These are phyloP conservation scores for Margarornis squamiger DNA, from an alignment of 2,797 vertebrate genomes.

Conservation along the genomic window DNA sequence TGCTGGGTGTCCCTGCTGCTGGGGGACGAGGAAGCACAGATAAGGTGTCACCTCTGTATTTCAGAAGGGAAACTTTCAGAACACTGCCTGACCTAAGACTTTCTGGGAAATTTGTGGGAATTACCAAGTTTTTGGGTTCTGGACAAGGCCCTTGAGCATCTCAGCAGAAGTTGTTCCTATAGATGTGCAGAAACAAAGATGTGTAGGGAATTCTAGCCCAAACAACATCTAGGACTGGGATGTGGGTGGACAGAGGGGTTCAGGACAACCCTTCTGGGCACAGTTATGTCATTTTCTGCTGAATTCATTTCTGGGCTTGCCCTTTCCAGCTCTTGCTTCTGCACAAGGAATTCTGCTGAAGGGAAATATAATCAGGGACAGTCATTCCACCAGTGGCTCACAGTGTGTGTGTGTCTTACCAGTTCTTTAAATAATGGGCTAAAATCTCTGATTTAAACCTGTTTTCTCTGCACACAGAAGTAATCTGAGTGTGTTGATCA, in stretches of 20 bases:
- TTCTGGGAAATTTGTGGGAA: not conserved
- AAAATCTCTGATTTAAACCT: not conserved
- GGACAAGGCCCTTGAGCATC: accelerated
- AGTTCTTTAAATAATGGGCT: not conserved
- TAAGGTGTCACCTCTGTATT: too few species aligned
- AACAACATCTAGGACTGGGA: not conserved
- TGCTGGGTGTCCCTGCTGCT: not conserved
- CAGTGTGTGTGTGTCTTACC: not conserved
- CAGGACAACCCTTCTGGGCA: not conserved
- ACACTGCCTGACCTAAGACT: accelerated
- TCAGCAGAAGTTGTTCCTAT: not conserved
- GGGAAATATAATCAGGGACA: not conserved
- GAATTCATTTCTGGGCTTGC: not conserved
- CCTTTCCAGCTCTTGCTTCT: not conserved
- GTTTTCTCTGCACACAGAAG: not conserved
- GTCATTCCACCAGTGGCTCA: not conserved
- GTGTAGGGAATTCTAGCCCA: not conserved
- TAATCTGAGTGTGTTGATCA: not conserved
- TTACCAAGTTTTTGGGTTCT: accelerated
- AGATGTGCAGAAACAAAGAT: not conserved
- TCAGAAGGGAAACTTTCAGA: not conserved
- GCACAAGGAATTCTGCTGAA: not conserved
- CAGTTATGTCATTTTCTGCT: not conserved
- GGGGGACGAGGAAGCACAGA: not conserved
- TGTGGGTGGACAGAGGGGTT: not conserved